Evolutionary conservation across 2,113 vertebrate genomes (phyloP), one percentile per base, ranked within the genome.

Genomic region (Macrotis lagotis): DNA sequence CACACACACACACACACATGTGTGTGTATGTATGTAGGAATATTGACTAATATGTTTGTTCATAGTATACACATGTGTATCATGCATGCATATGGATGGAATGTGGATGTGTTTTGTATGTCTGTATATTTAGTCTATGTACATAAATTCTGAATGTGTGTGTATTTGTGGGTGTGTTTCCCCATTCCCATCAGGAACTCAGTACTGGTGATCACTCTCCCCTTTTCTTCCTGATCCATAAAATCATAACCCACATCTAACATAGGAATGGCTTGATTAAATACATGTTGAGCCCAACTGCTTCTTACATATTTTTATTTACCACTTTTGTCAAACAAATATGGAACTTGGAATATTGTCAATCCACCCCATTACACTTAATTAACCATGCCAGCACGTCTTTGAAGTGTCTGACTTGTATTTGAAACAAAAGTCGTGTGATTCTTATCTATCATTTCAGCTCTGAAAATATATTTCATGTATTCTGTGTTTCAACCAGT

Each of bases 111-210:
- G 2, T 55, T 28, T 0, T 31, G 8, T 59, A 11, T 59, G 28
- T 11, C 2, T 59, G 9, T 11, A 59, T 59, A 31, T 59, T 59
- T 0, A 59, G 24, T 26, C 1, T 25, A 25, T 53, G 24, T 53
- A 1, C 26, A 8, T 53, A 5, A 25, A 53, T 31, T 59, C 1
- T 59, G 10, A 31, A 10, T 53, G 6, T 53, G 7, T 52, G 4
- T 22, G 51, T 22, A 53, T 51, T 1, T 24, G 3, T 83, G 66
- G 7, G 37, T 53, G 9, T 26, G 25, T 26, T 0, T 83, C 66
- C 16, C 66, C 88, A 92, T 96, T 98, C 92, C 51, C 96, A 94
- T 95, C 94, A 96, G 90, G 96, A 96, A 96, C 95, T 96, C 96
- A 96, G 89, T 92, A 91, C 91, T 92, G 48, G 14, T 0, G 48